These are phyloP conservation scores for Eupithecia exiguata DNA, from an alignment of 2,888 invertebrate species.

Conservation along the genomic window DNA sequence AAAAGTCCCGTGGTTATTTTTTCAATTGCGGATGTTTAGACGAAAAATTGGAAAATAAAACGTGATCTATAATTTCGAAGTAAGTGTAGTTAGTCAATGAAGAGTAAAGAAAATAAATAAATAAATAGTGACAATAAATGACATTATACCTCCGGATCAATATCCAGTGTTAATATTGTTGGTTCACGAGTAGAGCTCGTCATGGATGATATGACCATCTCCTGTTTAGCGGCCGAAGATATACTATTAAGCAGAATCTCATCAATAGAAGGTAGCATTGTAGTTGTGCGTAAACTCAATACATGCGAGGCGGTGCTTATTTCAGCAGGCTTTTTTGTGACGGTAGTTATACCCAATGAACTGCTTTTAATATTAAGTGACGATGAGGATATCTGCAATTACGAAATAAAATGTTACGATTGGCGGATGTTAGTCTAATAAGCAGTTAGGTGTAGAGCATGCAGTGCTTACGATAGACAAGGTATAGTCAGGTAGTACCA, in stretches of 20 bases:
- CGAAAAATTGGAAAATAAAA: constrained; percentile 33
- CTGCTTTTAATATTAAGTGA: constrained; percentile 81
- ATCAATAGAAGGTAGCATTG: constrained; percentile 84
- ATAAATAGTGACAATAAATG: constrained; percentile 48
- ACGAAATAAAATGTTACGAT: constrained; percentile 78
- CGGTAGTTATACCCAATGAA: constrained; percentile 77
- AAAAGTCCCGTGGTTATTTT: constrained; percentile 38
- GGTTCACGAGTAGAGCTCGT: constrained; percentile 80
- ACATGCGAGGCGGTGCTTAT: constrained; percentile 84
- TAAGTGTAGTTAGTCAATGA: constrained; percentile 39
- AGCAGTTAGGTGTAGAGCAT: constrained; percentile 69
- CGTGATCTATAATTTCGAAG: constrained; percentile 37
- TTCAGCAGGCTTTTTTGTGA: constrained; percentile 77
- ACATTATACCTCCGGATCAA: constrained; percentile 85
- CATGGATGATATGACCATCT: constrained; percentile 82
- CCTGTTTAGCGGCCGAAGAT: constrained; percentile 85
- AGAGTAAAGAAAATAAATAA: constrained; percentile 36
- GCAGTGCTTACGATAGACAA: constrained; percentile 60
- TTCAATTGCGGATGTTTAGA: constrained; percentile 37
- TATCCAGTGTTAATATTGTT: constrained; percentile 85
- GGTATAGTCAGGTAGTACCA: constrained; percentile 49
- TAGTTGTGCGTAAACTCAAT: constrained; percentile 82
- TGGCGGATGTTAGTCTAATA: constrained; percentile 60
- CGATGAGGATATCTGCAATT: constrained; percentile 82
- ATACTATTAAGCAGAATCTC: constrained; percentile 86